These are phyloP conservation scores for Corythucha ciliata DNA, from an alignment of 2,888 invertebrate species.

Conservation along the genomic window DNA sequence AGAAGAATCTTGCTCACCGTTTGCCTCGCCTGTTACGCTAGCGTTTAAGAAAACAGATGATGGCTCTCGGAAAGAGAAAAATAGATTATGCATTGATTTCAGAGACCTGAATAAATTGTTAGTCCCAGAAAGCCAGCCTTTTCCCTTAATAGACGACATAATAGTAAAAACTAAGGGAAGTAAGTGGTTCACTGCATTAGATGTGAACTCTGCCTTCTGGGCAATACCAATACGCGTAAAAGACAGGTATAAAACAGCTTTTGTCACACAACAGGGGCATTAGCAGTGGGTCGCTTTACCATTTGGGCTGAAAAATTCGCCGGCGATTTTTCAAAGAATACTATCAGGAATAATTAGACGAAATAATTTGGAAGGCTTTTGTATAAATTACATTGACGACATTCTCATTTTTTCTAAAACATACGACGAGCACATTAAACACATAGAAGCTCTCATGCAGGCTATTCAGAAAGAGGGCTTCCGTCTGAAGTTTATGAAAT, in stretches of 20 bases:
- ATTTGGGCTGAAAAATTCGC: too few species aligned
- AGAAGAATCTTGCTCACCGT: conserved; percentile 21
- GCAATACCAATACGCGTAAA: conserved; percentile 2
- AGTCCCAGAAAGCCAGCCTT: conserved; percentile 19
- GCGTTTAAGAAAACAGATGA: conserved; percentile 20
- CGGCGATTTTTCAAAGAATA: too few species aligned
- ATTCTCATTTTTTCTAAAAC: too few species aligned
- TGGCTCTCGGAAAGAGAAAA: conserved; percentile 2
- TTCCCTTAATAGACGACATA: conserved; percentile 20
- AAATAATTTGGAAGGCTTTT: too few species aligned
- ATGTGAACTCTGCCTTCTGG: too few species aligned
- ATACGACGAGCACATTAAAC: too few species aligned
- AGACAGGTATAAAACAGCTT: conserved; percentile 8
- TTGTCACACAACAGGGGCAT: conserved; percentile 10
- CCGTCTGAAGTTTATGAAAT: too few species aligned
- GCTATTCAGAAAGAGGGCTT: too few species aligned
- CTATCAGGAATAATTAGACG: too few species aligned
- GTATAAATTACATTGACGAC: too few species aligned
- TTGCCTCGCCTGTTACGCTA: conserved; percentile 22
- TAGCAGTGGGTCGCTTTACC: conserved; percentile 9
- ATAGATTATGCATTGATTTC: conserved; percentile 20
- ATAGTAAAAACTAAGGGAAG: conserved; percentile 12
- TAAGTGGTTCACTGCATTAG: too few species aligned
- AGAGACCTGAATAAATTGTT: conserved; percentile 21
- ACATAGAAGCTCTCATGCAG: too few species aligned